Evolutionary conservation across 2,888 invertebrate genomes (phyloP).

Genomic region (Scrobipalpa atriplicella): DNA sequence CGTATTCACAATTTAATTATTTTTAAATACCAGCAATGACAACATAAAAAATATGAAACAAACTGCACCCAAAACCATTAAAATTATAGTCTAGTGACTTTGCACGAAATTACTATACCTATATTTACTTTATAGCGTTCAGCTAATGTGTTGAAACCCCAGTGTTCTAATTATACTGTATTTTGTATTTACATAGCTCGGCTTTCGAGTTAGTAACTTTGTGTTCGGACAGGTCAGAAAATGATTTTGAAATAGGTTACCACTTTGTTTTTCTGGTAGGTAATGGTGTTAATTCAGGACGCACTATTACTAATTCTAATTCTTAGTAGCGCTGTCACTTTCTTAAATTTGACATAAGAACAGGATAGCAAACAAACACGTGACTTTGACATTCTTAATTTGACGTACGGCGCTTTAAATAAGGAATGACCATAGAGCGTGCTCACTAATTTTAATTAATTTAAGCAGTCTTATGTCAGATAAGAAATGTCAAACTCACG

Average conservation of each 20-base stretch:
- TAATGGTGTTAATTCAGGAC: background rate
- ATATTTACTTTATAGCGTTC: background rate
- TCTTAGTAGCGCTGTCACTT: too few species aligned
- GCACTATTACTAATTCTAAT: too few species aligned
- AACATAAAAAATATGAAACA: background rate
- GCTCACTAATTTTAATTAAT: too few species aligned
- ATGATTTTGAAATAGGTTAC: constrained; percentile 8
- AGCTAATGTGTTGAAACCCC: constrained; percentile 22
- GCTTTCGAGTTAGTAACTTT: constrained; percentile 1
- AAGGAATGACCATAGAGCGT: too few species aligned
- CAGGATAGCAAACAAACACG: too few species aligned
- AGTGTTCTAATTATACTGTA: background rate
- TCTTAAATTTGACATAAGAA: too few species aligned
- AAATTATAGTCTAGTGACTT: background rate
- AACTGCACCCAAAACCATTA: background rate
- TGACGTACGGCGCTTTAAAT: too few species aligned
- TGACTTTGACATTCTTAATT: too few species aligned
- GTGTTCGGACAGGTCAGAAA: background rate
- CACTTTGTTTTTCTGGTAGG: background rate
- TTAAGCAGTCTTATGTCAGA: too few species aligned
- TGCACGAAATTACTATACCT: background rate
- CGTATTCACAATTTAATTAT: too few species aligned
- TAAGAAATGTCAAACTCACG: too few species aligned
- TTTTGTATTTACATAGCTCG: background rate
- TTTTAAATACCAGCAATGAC: background rate